Conservation (phyloP, 1,140 invertebrate genomes). For the Scaptomyza pallida region DNA sequence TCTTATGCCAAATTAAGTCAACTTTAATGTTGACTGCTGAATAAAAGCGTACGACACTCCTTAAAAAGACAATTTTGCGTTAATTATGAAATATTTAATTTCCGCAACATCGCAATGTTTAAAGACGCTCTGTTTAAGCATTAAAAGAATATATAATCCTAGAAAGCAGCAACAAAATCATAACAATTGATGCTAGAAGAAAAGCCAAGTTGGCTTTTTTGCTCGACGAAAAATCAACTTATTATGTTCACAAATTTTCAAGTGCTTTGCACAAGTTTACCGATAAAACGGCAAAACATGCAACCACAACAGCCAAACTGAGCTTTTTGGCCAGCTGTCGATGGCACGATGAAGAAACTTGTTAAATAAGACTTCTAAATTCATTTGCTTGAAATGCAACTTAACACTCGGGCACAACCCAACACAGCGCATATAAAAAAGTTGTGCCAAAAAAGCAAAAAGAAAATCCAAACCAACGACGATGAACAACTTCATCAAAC, state of each 20-base stretch:
- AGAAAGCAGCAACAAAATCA: neutral
- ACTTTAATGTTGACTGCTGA: constrained; percentile 5
- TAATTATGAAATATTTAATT: neutral
- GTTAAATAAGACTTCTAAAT: constrained; percentile 82
- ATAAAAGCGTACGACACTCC: neutral
- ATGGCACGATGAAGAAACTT: constrained; percentile 58
- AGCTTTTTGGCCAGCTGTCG: constrained; percentile 60
- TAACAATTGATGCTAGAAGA: neutral
- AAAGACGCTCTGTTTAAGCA: neutral
- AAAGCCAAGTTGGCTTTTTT: neutral
- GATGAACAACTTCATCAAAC: constrained; percentile 71
- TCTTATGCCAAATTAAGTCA: neutral
- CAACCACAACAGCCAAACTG: constrained; percentile 26
- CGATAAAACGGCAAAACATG: constrained; percentile 55
- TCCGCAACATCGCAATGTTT: neutral
- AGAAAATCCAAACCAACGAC: constrained; percentile 31
- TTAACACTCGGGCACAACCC: constrained; percentile 68
- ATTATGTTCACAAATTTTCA: constrained; percentile 39
- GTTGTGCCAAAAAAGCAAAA: constrained; percentile 35
- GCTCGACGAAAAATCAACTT: constrained; percentile 12
- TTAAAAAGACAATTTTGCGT: neutral
- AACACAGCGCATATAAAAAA: constrained; percentile 52
- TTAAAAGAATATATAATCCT: neutral
- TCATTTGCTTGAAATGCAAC: constrained; percentile 73
- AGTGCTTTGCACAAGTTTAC: constrained; percentile 40